These are phyloP conservation scores for Neotoma lepida DNA, from an alignment of 2,113 vertebrate species.

Conservation along the genomic window DNA sequence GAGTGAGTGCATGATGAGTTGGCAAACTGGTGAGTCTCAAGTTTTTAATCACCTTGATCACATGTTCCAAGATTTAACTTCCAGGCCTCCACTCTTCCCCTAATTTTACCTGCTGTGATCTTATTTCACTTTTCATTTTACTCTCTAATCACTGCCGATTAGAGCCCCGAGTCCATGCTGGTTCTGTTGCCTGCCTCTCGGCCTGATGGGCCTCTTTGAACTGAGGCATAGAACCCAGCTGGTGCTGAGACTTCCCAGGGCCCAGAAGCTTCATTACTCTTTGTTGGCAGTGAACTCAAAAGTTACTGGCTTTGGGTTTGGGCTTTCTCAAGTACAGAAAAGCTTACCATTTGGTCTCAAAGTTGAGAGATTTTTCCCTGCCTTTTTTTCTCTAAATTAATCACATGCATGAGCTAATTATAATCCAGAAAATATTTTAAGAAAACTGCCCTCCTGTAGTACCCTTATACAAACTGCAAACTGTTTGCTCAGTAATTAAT, in stretches of 20 bases:
- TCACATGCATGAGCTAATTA: slow-evolving; percentile 71
- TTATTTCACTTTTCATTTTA: slow-evolving; percentile 83
- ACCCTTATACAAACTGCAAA: slow-evolving; percentile 34
- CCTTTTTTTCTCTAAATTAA: background rate
- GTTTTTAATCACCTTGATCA: slow-evolving; percentile 77
- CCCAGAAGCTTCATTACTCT: slow-evolving; percentile 81
- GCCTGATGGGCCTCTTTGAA: slow-evolving; percentile 81
- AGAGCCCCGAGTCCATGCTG: slow-evolving; percentile 78
- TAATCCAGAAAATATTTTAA: slow-evolving; percentile 68
- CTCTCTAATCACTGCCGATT: slow-evolving; percentile 84
- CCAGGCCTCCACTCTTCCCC: slow-evolving; percentile 67
- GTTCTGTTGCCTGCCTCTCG: slow-evolving; percentile 82
- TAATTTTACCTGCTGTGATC: slow-evolving; percentile 84
- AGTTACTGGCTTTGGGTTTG: slow-evolving; percentile 81
- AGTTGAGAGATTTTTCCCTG: background rate
- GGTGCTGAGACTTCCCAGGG: slow-evolving; percentile 78
- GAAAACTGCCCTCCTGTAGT: slow-evolving; percentile 54
- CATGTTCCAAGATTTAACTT: slow-evolving; percentile 69
- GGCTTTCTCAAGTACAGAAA: slow-evolving; percentile 71
- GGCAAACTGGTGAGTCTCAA: slow-evolving; percentile 21
- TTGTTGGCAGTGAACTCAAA: slow-evolving; percentile 79
- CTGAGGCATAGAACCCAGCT: slow-evolving; percentile 74
- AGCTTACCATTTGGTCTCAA: slow-evolving; percentile 76
- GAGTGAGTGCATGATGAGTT: background rate
- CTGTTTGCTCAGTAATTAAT: slow-evolving; percentile 63